Evolutionary conservation across 1,140 invertebrate species (phyloP).

Genomic region (Hycleus phaleratus): DNA sequence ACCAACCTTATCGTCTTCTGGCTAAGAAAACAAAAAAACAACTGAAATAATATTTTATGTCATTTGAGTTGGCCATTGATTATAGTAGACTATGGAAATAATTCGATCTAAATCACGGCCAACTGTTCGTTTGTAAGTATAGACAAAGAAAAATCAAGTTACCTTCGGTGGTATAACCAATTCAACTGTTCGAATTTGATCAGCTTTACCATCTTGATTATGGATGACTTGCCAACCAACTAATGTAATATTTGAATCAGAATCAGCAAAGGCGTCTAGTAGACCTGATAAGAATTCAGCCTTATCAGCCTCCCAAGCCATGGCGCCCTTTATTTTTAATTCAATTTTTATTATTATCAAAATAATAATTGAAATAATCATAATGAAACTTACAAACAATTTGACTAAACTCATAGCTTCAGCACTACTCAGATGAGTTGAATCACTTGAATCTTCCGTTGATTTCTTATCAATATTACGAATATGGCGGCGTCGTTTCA

Average conservation of each 20-base stretch:
- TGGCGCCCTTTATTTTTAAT: not conserved
- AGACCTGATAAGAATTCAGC: not conserved
- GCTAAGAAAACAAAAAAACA: not conserved
- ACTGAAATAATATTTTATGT: too few species aligned
- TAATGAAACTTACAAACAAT: not conserved
- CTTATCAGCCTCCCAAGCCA: not conserved
- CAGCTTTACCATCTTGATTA: not conserved
- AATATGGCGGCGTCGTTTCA: too few species aligned
- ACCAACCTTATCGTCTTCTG: not conserved
- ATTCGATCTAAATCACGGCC: too few species aligned
- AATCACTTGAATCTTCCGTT: not conserved
- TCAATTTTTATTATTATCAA: not conserved
- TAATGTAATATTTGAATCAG: not conserved
- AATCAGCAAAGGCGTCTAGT: not conserved
- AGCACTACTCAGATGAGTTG: not conserved
- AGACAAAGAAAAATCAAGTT: too few species aligned
- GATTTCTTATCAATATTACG: too few species aligned
- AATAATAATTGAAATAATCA: not conserved
- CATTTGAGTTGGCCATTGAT: too few species aligned
- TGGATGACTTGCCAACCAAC: constrained; percentile 2
- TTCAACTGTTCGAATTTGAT: not conserved
- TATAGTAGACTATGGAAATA: too few species aligned
- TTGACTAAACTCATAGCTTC: not conserved
- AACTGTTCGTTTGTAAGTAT: too few species aligned
- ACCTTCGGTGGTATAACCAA: constrained; percentile 4